Evolutionary conservation across 2,113 vertebrate species (phyloP), one percentile per base, ranked within the genome.

Genomic region (Ailurus styani): DNA sequence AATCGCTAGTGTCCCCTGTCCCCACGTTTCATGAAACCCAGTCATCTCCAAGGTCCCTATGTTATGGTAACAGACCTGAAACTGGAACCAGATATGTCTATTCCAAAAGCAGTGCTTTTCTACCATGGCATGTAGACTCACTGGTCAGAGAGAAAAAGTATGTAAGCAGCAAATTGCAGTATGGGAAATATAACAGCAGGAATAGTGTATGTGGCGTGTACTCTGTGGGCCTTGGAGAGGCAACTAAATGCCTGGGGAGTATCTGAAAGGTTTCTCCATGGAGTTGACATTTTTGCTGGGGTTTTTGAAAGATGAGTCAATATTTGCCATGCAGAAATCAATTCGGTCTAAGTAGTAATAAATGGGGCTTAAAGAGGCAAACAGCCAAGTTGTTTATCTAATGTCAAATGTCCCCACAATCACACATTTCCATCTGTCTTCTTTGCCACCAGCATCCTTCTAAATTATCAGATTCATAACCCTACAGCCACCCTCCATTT

Each of bases 241-340:
- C 68, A 84, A 93, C 23, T 88, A 88, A 88, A 94, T 91, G 95
- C 82, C 97, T 86, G 86, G 88, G 86, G 95, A 95, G 62, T 93
- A 37, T 88, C 95, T 97, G 72, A 96, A 95, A 97, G 68, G 27
- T 54, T 95, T 98, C 95, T 96, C 97, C 73, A 57, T 0, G 31
- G 89, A 97, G 89, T 91, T 98, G 98, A 97, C 86, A 96, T 97
- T 97, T 96, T 96, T 91, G 91, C 78, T 73, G 82, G 82, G 91
- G 62, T 34, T 91, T 97, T 87, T 97, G 97, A 96, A 97, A 93
- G 87, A 97, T 90, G 72, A 96, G 95, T 96, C 97, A 98, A 98
- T 97, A 97, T 98, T 97, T 98, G 87, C 84, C 94, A 96, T 96
- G 96, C 83, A 96, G 93, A 98, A 97, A 98, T 98, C 97, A 96